phyloP scores from a whole-genome alignment of 2,888 invertebrate species.

The Rhaphigaster nebulosa region DNA sequence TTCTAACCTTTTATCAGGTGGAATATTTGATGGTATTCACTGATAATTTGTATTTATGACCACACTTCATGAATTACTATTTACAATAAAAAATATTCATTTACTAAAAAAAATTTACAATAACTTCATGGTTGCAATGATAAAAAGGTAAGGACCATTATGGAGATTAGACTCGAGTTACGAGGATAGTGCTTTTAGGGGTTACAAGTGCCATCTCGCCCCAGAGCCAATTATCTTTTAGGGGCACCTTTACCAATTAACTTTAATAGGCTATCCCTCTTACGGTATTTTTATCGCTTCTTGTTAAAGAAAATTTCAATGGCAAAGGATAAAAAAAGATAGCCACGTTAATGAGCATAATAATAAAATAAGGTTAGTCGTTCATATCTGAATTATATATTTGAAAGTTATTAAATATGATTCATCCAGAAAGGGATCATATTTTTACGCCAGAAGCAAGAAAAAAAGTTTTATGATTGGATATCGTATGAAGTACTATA shows the following conservation, averaged over 20 bases:
- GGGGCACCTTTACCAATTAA: neutral
- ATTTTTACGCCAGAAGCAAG: too few relatives aligned
- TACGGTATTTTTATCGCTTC: neutral
- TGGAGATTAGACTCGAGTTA: slow-evolving; percentile 5
- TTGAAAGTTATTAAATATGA: too few relatives aligned
- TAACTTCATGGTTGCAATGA: neutral
- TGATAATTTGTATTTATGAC: too few relatives aligned
- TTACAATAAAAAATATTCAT: too few relatives aligned
- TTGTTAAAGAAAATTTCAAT: neutral
- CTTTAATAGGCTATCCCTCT: neutral
- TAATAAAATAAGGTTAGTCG: neutral
- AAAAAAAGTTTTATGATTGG: too few relatives aligned
- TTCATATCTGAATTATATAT: neutral
- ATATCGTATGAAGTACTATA: too few relatives aligned
- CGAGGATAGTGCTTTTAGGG: neutral
- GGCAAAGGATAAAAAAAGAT: neutral
- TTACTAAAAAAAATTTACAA: neutral
- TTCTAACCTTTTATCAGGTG: too few relatives aligned
- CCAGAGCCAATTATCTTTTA: neutral
- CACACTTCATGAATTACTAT: too few relatives aligned
- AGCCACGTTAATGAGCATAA: neutral
- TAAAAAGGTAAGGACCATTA: slow-evolving; percentile 6
- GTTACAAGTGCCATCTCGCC: neutral
- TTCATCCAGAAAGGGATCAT: too few relatives aligned
- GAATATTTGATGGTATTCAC: too few relatives aligned